phyloP scores from a whole-genome alignment of 2,888 invertebrate species.

The Lordiphosa andalusiaca region DNA sequence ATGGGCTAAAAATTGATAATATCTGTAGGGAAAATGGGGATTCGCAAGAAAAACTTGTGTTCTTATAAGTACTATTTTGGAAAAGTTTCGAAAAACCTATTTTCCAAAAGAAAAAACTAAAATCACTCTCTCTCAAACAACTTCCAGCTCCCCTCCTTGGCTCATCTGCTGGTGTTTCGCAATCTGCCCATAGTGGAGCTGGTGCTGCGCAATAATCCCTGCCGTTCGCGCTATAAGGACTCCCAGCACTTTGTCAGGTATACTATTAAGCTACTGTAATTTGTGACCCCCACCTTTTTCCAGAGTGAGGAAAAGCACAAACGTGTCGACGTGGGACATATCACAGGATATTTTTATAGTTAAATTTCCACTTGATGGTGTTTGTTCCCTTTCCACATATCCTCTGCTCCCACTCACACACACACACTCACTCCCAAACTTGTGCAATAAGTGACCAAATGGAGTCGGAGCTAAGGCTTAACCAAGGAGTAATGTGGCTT shows the following conservation, averaged over 20 bases:
- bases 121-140: too few relatives aligned
- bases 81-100: too few relatives aligned
- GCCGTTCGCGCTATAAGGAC: slow-evolving; percentile 89
- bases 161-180: slow-evolving; percentile 82
- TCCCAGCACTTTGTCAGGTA: slow-evolving; percentile 92
- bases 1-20: too few relatives aligned
- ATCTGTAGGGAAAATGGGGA: too few relatives aligned
- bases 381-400: neutral
- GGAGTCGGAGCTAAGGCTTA: too few relatives aligned
- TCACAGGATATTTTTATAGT: neutral
- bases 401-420: too few relatives aligned
- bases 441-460: too few relatives aligned
- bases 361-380: slow-evolving; percentile 3
- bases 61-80: too few relatives aligned
- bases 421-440: too few relatives aligned
- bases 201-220: slow-evolving; percentile 83
- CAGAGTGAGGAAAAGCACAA: slow-evolving; percentile 13
- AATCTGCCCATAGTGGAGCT: slow-evolving; percentile 88
- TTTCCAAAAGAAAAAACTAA: too few relatives aligned
- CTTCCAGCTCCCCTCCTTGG: slow-evolving; percentile 83
- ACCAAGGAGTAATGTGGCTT: too few relatives aligned
- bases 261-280: slow-evolving; percentile 62
- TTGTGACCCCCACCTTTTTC: slow-evolving; percentile 7
- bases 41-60: too few relatives aligned
- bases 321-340: slow-evolving; percentile 34